phyloP scores from a whole-genome alignment of 2,113 vertebrate genomes.

The Saguinus midas region DNA sequence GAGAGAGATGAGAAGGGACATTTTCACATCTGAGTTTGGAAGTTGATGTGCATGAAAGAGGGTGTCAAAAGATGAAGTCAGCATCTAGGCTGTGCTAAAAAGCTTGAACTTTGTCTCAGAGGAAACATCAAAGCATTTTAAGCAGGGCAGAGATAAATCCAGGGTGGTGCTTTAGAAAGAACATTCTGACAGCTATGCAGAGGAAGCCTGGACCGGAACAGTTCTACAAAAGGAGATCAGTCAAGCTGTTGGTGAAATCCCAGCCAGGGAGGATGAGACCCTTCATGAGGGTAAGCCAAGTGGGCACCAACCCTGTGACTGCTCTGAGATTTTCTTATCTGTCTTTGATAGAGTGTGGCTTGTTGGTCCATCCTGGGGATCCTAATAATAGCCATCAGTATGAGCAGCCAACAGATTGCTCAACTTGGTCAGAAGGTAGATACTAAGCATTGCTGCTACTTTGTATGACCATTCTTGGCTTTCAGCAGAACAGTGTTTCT shows the following conservation, averaged over 20 bases:
- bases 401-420: not conserved
- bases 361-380: not conserved
- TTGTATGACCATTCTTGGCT: not conserved
- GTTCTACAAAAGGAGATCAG: slow-evolving; percentile 19
- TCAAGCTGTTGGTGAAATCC: slow-evolving; percentile 44
- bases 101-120: slow-evolving; percentile 56
- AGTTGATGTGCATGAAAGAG: not conserved
- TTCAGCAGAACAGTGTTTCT: not conserved
- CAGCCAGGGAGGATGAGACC: not conserved
- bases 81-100: not conserved
- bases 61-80: slow-evolving; percentile 55
- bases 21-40: not conserved
- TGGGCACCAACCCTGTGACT: not conserved
- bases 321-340: slow-evolving; percentile 20
- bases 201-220: slow-evolving; percentile 52
- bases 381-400: not conserved
- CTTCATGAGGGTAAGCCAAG: not conserved
- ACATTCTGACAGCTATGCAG: slow-evolving; percentile 62
- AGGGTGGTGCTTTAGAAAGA: slow-evolving; percentile 52
- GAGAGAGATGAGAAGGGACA: not conserved
- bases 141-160: slow-evolving; percentile 61
- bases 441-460: not conserved
- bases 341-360: slow-evolving; percentile 10
- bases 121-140: slow-evolving; percentile 68
- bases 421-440: not conserved